Evolutionary conservation across 1,140 invertebrate genomes (phyloP).

Genomic region (Dolichoris vasculosae): DNA sequence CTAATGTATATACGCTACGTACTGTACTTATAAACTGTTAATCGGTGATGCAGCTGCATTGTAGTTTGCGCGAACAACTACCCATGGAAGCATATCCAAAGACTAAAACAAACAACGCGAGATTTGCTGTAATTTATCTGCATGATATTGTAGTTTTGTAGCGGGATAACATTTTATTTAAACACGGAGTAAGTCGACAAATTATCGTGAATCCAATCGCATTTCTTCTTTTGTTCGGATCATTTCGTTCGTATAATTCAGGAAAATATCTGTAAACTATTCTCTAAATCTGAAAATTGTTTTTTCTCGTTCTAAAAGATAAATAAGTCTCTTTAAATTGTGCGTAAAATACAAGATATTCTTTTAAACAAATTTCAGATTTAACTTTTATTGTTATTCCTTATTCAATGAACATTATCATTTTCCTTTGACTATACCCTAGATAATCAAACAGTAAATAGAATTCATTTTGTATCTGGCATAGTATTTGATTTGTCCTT

Average conservation of each 20-base stretch:
- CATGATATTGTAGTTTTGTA: background rate
- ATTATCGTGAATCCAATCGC: background rate
- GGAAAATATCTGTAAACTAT: too few species aligned
- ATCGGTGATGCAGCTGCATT: background rate
- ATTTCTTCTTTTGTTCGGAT: background rate
- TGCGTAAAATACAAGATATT: background rate
- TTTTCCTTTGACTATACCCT: background rate
- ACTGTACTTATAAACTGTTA: background rate
- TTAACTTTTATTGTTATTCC: background rate
- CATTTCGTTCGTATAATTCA: background rate
- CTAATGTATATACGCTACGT: background rate
- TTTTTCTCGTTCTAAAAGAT: too few species aligned
- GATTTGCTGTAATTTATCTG: background rate
- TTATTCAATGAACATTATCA: background rate
- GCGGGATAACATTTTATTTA: background rate
- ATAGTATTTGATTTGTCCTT: conserved; percentile 2
- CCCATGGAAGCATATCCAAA: background rate
- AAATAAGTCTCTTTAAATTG: too few species aligned
- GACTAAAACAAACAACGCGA: background rate
- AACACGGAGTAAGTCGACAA: background rate
- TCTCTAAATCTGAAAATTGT: too few species aligned
- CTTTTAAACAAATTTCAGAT: background rate
- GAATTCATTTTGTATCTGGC: background rate
- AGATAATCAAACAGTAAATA: conserved; percentile 1
- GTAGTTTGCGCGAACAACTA: background rate